Conservation (phyloP, 2,888 invertebrate genomes). For the Axea sp. region DNA sequence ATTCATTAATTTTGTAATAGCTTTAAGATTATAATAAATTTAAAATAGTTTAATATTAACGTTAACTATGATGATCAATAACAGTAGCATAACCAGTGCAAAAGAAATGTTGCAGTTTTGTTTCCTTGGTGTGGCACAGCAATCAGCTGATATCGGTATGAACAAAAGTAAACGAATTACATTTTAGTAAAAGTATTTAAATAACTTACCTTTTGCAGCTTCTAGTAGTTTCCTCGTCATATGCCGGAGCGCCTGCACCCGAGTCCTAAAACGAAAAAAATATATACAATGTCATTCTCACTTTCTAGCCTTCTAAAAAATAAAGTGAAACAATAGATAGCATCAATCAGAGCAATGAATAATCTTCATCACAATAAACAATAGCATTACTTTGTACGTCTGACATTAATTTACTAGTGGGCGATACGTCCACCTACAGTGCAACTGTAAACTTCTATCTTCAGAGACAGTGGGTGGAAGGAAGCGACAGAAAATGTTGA, state of each 20-base stretch:
- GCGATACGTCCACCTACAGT: slow-evolving; percentile 61
- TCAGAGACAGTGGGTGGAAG: slow-evolving; percentile 45
- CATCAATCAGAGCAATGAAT: slow-evolving; percentile 45
- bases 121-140: too few relatives aligned
- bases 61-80: too few relatives aligned
- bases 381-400: slow-evolving; percentile 33
- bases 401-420: slow-evolving; percentile 62
- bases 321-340: slow-evolving; percentile 11
- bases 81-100: too few relatives aligned
- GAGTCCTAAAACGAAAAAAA: slow-evolving; percentile 79
- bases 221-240: slow-evolving; percentile 81
- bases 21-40: too few relatives aligned
- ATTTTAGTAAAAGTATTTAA: too few relatives aligned
- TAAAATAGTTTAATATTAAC: too few relatives aligned
- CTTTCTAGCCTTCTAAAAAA: not conserved
- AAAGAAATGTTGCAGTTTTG: too few relatives aligned
- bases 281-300: not conserved
- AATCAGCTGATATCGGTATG: too few relatives aligned
- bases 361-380: slow-evolving; percentile 30
- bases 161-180: too few relatives aligned
- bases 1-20: too few relatives aligned
- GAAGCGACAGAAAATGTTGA: slow-evolving; percentile 33
- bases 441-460: slow-evolving; percentile 62
- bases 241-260: slow-evolving; percentile 80
- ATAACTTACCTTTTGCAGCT: slow-evolving; percentile 81